phyloP scores from a whole-genome alignment of 2,888 invertebrate genomes.

The Drosophila lacicola region DNA sequence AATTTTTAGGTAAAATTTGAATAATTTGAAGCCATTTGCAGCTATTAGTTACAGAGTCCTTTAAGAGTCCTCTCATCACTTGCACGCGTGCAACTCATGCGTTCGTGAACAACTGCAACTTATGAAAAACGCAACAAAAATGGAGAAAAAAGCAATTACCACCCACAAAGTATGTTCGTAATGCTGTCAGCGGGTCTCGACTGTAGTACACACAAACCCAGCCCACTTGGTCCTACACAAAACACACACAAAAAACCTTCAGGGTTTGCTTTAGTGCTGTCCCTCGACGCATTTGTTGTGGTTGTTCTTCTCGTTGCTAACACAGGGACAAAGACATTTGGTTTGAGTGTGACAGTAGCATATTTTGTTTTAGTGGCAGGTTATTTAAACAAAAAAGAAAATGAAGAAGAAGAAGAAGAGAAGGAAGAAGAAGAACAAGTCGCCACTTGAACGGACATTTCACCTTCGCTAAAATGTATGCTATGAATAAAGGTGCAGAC shows the following conservation, averaged over 20 bases:
- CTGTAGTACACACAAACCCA: background rate
- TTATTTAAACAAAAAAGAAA: constrained; percentile 35
- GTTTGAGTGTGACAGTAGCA: constrained; percentile 63
- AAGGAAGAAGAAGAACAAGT: constrained; percentile 9
- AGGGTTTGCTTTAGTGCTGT: constrained; percentile 38
- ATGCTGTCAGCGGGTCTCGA: constrained; percentile 29
- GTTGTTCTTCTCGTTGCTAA: constrained; percentile 36
- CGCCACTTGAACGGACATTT: constrained; percentile 50
- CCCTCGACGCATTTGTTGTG: constrained; percentile 39
- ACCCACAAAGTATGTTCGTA: constrained; percentile 52
- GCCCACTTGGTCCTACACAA: constrained; percentile 1
- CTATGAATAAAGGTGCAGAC: constrained; percentile 40
- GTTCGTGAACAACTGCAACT: constrained; percentile 12
- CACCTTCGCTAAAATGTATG: constrained; percentile 64
- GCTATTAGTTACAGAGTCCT: constrained; percentile 4
- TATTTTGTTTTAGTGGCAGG: constrained; percentile 57
- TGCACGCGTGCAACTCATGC: constrained; percentile 4
- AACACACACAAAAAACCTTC: constrained; percentile 35
- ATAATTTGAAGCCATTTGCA: constrained; percentile 3
- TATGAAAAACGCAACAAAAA: constrained; percentile 10
- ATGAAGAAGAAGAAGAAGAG: background rate
- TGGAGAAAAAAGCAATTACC: constrained; percentile 30
- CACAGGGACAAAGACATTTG: constrained; percentile 66
- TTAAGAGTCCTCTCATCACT: constrained; percentile 22
- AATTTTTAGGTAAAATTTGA: background rate